These are phyloP conservation scores for Griposia aprilina DNA, from an alignment of 2,888 invertebrate genomes.

Conservation along the genomic window DNA sequence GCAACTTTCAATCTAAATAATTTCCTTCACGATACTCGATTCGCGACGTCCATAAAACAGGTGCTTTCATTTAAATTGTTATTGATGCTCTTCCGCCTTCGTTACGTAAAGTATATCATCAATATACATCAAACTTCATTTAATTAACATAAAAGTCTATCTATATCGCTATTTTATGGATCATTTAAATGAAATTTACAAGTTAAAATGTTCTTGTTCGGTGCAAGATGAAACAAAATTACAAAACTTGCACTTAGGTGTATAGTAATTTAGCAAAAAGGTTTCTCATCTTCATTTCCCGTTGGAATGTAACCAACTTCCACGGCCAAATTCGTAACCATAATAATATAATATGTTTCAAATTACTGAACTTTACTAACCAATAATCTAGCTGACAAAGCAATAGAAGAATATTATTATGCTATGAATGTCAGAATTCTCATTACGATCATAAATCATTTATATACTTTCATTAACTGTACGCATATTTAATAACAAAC, in stretches of 20 bases:
- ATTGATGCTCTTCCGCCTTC: conserved; percentile 65
- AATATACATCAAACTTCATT: conserved; percentile 60
- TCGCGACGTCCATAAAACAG: conserved; percentile 68
- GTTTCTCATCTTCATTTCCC: neutral
- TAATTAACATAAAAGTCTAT: conserved; percentile 61
- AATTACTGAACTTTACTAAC: conserved; percentile 6
- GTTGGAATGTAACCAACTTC: neutral
- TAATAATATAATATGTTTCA: neutral
- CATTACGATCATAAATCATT: conserved; percentile 36
- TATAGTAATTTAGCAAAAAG: neutral
- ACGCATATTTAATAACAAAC: conserved; percentile 33
- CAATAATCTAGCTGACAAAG: neutral
- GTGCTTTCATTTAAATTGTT: conserved; percentile 76
- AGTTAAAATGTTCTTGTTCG: conserved; percentile 10
- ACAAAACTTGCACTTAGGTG: neutral
- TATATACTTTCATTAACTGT: conserved; percentile 29
- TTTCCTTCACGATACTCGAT: conserved; percentile 72
- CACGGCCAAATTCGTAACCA: neutral
- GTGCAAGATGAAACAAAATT: conserved; percentile 15
- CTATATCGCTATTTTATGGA: conserved; percentile 54
- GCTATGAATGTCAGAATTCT: conserved; percentile 12
- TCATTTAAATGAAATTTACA: conserved; percentile 57
- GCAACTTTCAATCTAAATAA: conserved; percentile 67
- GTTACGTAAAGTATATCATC: conserved; percentile 59
- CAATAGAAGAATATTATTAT: conserved; percentile 6